Conservation (phyloP, 2,113 vertebrate genomes). For the Lethenteron camtschaticum region DNA sequence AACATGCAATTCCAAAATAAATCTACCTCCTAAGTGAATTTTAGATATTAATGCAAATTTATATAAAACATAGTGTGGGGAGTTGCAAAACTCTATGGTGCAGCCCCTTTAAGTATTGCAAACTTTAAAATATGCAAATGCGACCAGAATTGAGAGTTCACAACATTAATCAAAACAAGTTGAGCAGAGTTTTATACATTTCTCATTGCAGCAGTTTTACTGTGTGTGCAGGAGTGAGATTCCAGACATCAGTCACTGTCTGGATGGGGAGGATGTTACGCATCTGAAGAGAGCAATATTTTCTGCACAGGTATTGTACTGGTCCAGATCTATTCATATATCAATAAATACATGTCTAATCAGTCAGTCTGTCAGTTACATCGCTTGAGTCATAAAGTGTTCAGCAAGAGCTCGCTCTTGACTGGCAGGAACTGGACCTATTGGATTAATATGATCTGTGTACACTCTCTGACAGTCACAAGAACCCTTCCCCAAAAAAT, state of each 20-base stretch:
- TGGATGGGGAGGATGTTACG: conserved; percentile 76
- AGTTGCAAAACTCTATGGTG: too few species aligned
- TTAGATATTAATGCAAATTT: too few species aligned
- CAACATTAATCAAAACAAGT: too few species aligned
- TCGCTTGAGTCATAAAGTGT: neutral
- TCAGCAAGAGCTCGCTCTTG: neutral
- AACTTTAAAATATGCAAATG: too few species aligned
- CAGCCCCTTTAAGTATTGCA: too few species aligned
- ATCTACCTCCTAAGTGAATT: too few species aligned
- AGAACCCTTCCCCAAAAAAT: neutral
- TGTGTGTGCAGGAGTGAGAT: conserved; percentile 45
- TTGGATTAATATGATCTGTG: neutral
- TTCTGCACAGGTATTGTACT: conserved; percentile 54
- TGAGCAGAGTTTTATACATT: too few species aligned
- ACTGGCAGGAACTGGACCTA: neutral
- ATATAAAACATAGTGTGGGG: too few species aligned
- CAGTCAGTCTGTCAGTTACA: neutral
- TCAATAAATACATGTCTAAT: neutral
- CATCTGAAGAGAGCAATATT: conserved; percentile 95
- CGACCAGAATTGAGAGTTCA: too few species aligned
- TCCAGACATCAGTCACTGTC: conserved; percentile 65
- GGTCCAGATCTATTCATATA: neutral
- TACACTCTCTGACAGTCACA: neutral
- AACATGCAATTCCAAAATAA: too few species aligned
- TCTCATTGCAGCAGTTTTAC: neutral